Evolutionary conservation across 37 sponge, comb jelly and placozoan genomes (phyloP), one percentile per base, ranked within the genome.

Genomic region (Dysidea cf. avara): DNA sequence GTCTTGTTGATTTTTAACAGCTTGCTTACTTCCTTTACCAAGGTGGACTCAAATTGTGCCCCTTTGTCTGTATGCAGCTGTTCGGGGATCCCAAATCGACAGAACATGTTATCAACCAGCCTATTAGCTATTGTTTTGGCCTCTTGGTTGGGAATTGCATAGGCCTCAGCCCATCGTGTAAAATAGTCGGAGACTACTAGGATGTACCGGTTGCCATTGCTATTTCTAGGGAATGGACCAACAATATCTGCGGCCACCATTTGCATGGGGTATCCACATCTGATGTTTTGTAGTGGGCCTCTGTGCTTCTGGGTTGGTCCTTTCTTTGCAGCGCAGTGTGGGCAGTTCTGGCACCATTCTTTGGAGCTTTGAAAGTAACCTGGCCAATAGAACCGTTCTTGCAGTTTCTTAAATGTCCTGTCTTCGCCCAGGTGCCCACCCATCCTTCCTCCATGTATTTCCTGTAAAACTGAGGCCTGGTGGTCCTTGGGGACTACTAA

Each of bases 91-190:
- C n/a, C n/a, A n/a, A n/a, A n/a, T n/a, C n/a, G n/a, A n/a, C n/a
- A n/a, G n/a, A n/a, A n/a, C n/a, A n/a, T n/a, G n/a, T n/a, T n/a
- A n/a, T n/a, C n/a, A n/a, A n/a, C n/a, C n/a, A n/a, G n/a, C n/a
- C n/a, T n/a, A n/a, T n/a, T n/a, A n/a, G n/a, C n/a, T n/a, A n/a
- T n/a, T n/a, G n/a, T n/a, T n/a, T n/a, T n/a, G n/a, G n/a, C n/a
- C 67, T 39, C 21, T 26, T 65, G 67, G 34, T 65, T 38, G 26
- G 67, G 67, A 11, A 65, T 11, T 12, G 67, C 16, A 65, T 39
- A 38, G 13, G 67, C 67, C 46, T 65, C 67, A 13, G 34, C 67
- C 67, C 67, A 65, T n/a, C 64, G 64, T 6, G 64, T 62, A 25
- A 35, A 34, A 33, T 62, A 62, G 7, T 62, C 64, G 5, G 25